A percentile compares a stretch with the other conserved stretches of the same genome.
Evolutionary conservation across 2,113 vertebrate genomes (phyloP).

Genomic region (Hyperoodon ampullatus): DNA sequence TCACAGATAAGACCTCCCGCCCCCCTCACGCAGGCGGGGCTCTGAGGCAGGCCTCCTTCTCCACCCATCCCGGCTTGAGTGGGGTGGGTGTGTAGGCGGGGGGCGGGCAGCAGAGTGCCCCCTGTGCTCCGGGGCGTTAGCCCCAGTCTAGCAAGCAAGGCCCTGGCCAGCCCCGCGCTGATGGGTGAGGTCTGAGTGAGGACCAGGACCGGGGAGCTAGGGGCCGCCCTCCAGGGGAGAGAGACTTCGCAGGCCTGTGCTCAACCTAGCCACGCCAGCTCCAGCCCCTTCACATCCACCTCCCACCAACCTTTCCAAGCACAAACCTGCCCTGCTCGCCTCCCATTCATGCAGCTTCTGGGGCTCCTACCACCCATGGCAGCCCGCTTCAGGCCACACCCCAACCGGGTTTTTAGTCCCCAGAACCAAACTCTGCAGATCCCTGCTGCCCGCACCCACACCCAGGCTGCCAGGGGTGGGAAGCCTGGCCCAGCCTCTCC

Average conservation of each 20-base stretch:
- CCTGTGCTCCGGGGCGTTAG: background rate
- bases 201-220: background rate
- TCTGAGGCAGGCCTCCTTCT: background rate
- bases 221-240: background rate
- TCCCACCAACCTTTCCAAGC: background rate
- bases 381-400: background rate
- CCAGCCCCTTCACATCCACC: accelerated
- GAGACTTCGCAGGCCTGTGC: no score
- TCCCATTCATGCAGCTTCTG: background rate
- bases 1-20: background rate
- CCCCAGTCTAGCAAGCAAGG: background rate
- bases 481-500: no score
- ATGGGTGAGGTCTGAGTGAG: background rate
- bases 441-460: background rate
- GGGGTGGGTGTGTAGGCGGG: background rate
- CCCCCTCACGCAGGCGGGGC: background rate
- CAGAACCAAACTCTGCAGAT: background rate
- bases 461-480: background rate
- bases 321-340: background rate
- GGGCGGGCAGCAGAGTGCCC: background rate
- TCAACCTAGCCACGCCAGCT: background rate
- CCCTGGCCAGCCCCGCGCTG: background rate
- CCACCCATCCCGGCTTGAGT: background rate
- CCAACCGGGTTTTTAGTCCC: background rate
- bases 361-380: no score